These are phyloP conservation scores for Neoarius graeffei DNA, from an alignment of 2,113 vertebrate genomes.

Conservation along the genomic window DNA sequence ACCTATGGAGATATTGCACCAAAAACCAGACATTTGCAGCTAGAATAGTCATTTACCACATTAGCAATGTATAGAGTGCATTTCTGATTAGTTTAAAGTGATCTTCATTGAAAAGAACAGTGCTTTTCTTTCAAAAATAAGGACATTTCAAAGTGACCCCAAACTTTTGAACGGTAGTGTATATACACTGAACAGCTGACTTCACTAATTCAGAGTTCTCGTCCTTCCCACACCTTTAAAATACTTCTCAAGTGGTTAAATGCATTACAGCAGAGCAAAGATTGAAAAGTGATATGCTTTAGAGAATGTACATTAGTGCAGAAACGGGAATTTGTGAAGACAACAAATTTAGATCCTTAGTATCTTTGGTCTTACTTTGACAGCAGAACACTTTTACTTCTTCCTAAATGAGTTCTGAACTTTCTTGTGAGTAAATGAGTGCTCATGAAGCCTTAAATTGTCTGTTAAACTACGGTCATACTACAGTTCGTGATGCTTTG, in stretches of 20 bases:
- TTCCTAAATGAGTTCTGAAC: too few relatives aligned
- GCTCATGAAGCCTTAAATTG: not conserved
- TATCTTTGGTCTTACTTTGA: not conserved
- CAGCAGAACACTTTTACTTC: not conserved
- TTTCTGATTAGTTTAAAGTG: too few relatives aligned
- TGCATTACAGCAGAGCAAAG: not conserved
- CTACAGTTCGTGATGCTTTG: too few relatives aligned
- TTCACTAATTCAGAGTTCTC: not conserved
- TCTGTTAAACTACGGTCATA: too few relatives aligned
- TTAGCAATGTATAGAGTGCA: too few relatives aligned
- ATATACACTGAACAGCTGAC: not conserved
- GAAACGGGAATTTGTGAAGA: not conserved
- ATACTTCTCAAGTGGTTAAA: not conserved
- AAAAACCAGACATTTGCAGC: too few relatives aligned
- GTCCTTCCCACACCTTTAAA: not conserved
- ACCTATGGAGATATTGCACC: too few relatives aligned
- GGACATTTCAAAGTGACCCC: too few relatives aligned
- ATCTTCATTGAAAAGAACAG: too few relatives aligned
- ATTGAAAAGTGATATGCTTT: not conserved
- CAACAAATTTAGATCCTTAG: not conserved
- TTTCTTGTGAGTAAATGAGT: not conserved
- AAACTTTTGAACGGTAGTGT: too few relatives aligned
- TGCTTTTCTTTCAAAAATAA: too few relatives aligned
- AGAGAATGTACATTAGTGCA: not conserved
- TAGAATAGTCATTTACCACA: too few relatives aligned